Base-by-base conservation (phyloP, 1,140 invertebrate genomes). In the Acyrthosiphon pisum region DNA sequence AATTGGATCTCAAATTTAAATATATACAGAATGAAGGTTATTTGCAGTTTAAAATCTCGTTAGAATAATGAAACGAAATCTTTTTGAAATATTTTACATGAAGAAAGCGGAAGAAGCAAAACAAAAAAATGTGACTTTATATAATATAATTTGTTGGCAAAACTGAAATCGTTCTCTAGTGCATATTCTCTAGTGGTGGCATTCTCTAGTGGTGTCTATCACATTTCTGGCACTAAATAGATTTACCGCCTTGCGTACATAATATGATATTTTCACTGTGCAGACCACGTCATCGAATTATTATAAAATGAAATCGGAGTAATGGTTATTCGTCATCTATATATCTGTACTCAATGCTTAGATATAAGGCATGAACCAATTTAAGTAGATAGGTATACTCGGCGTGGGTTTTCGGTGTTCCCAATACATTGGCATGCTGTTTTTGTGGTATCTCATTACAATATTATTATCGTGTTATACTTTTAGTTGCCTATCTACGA, bases 1-100 rank as follows among this genome's bases (percentile, higher is more conserved):
- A 88, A 88, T n/a, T 50, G 86, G 86, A 50, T 88, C 30, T 50
- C 48, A 88, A 88, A 50, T 88, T 88, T 50, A 50, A 88, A 50
- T 88, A 48, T 88, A 88, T 88, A 44, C 46, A 30, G 37, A 50
- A 88, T 20, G 30, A 50, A 88, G 46, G 6, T n/a, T 88, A 88
- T 88, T 88, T 88, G n/a, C 46, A 88, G 18, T 88, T 11, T 35
- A 14, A 88, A 88, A 88, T 50, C 9, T 88, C 30, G 46, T 88
- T 88, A 44, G 18, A 35, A 88, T n/a, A 18, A 50, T 50, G 46
- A 50, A n/a, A n/a, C 26, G 35, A 48, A 88, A 48, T 50, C 14
- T 50, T 26, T 86, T 50, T 50, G 18, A n/a, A 88, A 88, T 48
- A 88, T 48, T 11, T 50, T 35, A 35, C 30, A 35, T 9, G 35